Evolutionary conservation across 2,113 vertebrate genomes (phyloP).

Genomic region (Pterocles orientalis): DNA sequence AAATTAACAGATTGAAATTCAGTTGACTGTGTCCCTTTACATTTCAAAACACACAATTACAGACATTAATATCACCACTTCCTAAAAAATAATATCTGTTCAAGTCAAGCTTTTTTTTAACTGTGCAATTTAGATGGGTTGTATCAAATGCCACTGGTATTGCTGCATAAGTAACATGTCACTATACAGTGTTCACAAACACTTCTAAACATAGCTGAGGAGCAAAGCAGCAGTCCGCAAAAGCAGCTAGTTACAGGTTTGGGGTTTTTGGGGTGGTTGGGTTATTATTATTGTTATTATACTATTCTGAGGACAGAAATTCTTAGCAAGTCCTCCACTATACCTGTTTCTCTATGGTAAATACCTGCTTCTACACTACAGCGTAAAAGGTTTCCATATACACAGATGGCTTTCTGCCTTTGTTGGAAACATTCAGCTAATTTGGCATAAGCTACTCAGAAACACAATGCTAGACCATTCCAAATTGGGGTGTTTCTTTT

Average conservation of each 20-base stretch:
- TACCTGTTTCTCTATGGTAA: neutral
- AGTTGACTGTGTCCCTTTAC: slow-evolving; percentile 63
- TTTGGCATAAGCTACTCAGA: neutral
- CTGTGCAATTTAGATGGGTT: neutral
- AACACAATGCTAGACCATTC: neutral
- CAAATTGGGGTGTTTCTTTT: neutral
- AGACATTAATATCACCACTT: neutral
- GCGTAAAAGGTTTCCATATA: neutral
- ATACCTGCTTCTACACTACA: neutral
- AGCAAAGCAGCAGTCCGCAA: neutral
- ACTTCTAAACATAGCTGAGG: neutral
- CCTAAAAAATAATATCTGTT: neutral
- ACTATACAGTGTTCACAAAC: neutral
- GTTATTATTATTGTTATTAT: neutral
- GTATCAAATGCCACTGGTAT: neutral
- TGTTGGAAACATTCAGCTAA: neutral
- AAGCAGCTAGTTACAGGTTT: neutral
- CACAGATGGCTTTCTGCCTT: neutral
- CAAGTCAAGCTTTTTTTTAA: neutral
- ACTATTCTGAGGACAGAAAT: neutral
- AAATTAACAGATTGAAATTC: neutral
- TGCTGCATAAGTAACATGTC: neutral
- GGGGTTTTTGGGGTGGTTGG: neutral
- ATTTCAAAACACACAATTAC: neutral
- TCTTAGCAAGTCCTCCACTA: neutral